Conservation (phyloP, 2,797 vertebrate species). For the Selene dorsalis region DNA sequence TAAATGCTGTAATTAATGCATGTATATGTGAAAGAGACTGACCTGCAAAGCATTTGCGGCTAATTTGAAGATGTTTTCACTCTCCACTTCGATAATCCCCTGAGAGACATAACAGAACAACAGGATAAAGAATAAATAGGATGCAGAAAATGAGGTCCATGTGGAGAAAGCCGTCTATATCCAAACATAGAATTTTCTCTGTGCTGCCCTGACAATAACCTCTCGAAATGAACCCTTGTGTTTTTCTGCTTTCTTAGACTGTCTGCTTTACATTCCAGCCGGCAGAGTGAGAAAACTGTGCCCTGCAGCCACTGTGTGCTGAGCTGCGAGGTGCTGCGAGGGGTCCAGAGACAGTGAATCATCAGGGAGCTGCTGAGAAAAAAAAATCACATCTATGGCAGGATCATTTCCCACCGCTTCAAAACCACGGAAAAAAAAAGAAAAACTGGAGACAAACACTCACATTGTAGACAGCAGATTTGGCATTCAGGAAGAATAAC, state of each 20-base stretch:
- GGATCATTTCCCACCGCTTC: constrained; percentile 32
- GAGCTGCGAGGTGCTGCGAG: constrained; percentile 46
- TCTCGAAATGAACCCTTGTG: constrained; percentile 47
- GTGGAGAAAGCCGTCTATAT: constrained; percentile 21
- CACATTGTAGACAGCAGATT: constrained; percentile 94
- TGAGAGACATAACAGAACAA: constrained; percentile 70
- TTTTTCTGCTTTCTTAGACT: constrained; percentile 41
- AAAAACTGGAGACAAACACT: constrained; percentile 64
- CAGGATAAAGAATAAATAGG: constrained; percentile 12
- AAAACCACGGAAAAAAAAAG: constrained; percentile 24
- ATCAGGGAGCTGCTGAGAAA: constrained; percentile 47
- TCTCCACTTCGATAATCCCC: constrained; percentile 96
- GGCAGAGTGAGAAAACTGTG: constrained; percentile 62
- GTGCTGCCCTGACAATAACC: constrained; percentile 45
- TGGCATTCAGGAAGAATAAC: constrained; percentile 97
- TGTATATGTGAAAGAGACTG: constrained; percentile 54
- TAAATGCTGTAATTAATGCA: constrained; percentile 29
- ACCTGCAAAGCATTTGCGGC: constrained; percentile 96
- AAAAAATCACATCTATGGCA: constrained; percentile 10
- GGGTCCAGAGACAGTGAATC: constrained; percentile 74
- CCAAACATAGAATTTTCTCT: constrained; percentile 40
- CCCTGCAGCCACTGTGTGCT: constrained; percentile 67
- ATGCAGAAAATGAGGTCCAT: constrained; percentile 33
- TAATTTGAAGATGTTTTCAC: constrained; percentile 94
- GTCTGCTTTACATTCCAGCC: constrained; percentile 68